phyloP scores from a whole-genome alignment of 2,113 vertebrate genomes.

The Bufo bufo region DNA sequence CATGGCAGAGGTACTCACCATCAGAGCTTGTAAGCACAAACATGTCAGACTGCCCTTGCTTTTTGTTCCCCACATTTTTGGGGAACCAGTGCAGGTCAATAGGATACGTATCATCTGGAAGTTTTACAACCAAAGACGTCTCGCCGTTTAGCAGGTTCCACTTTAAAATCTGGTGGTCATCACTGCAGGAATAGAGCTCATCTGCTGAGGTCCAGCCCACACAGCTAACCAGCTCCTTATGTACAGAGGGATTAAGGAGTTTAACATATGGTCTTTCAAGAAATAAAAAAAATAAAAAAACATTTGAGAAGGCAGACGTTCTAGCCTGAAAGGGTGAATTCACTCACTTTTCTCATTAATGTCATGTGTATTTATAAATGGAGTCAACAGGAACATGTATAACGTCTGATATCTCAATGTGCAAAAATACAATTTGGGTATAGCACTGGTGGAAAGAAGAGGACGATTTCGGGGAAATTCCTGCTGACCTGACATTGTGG shows the following conservation, averaged over 20 bases:
- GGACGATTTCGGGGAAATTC: neutral
- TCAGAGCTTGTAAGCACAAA: conserved; percentile 95
- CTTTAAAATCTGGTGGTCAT: conserved; percentile 90
- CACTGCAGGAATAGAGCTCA: conserved; percentile 92
- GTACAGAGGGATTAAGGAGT: conserved; percentile 80
- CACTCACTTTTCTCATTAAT: too few species aligned
- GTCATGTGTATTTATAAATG: neutral
- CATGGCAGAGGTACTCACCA: conserved; percentile 72
- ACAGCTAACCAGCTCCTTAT: conserved; percentile 93
- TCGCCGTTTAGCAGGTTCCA: conserved; percentile 91
- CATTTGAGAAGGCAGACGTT: neutral
- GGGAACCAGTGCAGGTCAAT: conserved; percentile 93
- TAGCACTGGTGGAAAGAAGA: neutral
- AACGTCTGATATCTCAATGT: neutral
- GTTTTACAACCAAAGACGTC: conserved; percentile 79
- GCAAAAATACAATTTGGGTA: neutral
- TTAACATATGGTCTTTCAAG: conserved; percentile 1
- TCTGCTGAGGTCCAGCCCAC: conserved; percentile 94
- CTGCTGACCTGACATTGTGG: neutral
- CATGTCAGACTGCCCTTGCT: conserved; percentile 84
- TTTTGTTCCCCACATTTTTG: conserved; percentile 83
- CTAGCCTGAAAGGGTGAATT: neutral
- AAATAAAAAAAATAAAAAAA: neutral
- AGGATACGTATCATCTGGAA: conserved; percentile 88
- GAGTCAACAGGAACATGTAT: neutral